These are phyloP conservation scores for Mycalesis mineus DNA, from an alignment of 2,888 invertebrate species.

Conservation along the genomic window DNA sequence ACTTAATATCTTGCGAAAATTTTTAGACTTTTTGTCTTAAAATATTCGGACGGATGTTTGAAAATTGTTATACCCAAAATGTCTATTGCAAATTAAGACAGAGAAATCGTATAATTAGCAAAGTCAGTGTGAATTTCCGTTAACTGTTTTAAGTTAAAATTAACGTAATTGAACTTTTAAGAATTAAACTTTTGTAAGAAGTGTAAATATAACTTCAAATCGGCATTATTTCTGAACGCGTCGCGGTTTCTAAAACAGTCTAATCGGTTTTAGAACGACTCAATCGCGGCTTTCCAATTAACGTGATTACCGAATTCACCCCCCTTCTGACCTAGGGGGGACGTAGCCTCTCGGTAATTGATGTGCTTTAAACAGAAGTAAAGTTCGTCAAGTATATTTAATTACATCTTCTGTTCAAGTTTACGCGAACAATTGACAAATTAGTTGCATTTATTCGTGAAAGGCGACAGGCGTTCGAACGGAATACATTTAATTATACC, in stretches of 20 bases:
- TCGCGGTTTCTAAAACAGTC: slow-evolving; percentile 3
- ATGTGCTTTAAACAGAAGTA: slow-evolving; percentile 2
- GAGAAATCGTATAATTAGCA: too few relatives aligned
- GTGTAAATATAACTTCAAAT: neutral
- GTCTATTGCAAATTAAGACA: too few relatives aligned
- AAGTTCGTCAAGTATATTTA: neutral
- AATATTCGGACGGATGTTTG: too few relatives aligned
- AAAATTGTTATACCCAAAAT: too few relatives aligned
- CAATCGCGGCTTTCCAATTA: slow-evolving; percentile 25
- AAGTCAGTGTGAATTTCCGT: too few relatives aligned
- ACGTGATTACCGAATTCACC: slow-evolving; percentile 17
- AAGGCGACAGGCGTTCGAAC: too few relatives aligned
- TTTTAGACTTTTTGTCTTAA: too few relatives aligned
- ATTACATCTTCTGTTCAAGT: neutral
- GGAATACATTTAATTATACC: too few relatives aligned
- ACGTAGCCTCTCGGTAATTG: slow-evolving; percentile 4
- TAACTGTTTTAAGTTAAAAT: too few relatives aligned
- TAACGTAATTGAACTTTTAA: too few relatives aligned
- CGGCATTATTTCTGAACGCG: neutral
- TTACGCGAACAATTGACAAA: neutral
- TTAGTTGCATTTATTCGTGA: neutral
- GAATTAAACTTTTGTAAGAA: too few relatives aligned
- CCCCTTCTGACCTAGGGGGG: neutral
- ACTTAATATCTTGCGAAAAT: too few relatives aligned
- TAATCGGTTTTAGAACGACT: slow-evolving; percentile 19